These are phyloP conservation scores for Suricata suricatta DNA, from an alignment of 2,113 vertebrate genomes.

Conservation along the genomic window DNA sequence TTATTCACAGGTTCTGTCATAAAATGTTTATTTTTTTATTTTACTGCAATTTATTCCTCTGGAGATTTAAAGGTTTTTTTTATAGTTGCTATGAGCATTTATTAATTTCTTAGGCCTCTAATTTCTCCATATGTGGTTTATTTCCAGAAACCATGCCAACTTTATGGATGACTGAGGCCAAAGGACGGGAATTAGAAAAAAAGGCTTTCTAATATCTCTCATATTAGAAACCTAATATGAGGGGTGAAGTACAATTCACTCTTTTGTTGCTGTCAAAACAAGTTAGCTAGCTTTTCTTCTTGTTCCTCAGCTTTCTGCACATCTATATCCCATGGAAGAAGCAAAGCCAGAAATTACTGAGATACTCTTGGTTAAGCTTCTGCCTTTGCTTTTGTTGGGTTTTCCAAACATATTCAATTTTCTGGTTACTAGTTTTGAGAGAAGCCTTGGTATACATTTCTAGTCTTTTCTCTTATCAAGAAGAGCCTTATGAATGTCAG, in stretches of 20 bases:
- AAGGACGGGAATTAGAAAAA: neutral
- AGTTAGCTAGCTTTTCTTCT: slow-evolving; percentile 90
- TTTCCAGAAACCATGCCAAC: neutral
- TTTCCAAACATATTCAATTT: slow-evolving; percentile 95
- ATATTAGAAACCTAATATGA: too few species aligned
- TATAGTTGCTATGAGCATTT: neutral
- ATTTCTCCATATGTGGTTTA: neutral
- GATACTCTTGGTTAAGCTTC: slow-evolving; percentile 92
- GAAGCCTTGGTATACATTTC: slow-evolving; percentile 93
- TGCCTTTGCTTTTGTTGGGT: slow-evolving; percentile 91
- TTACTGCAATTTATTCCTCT: neutral
- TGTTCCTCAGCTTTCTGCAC: slow-evolving; percentile 92
- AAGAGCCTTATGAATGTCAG: slow-evolving; percentile 94
- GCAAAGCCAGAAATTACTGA: slow-evolving; percentile 90
- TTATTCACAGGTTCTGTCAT: neutral
- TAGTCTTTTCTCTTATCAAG: slow-evolving; percentile 92
- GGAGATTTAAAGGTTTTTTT: neutral
- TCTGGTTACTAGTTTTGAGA: slow-evolving; percentile 93
- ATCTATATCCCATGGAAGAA: slow-evolving; percentile 94
- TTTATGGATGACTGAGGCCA: neutral
- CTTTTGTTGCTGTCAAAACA: too few species aligned
- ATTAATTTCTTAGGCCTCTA: neutral
- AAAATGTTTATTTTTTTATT: neutral
- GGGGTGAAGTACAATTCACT: too few species aligned
- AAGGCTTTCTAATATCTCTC: neutral